phyloP scores from a whole-genome alignment of 2,113 vertebrate genomes.

The Nerophis lumbriciformis region DNA sequence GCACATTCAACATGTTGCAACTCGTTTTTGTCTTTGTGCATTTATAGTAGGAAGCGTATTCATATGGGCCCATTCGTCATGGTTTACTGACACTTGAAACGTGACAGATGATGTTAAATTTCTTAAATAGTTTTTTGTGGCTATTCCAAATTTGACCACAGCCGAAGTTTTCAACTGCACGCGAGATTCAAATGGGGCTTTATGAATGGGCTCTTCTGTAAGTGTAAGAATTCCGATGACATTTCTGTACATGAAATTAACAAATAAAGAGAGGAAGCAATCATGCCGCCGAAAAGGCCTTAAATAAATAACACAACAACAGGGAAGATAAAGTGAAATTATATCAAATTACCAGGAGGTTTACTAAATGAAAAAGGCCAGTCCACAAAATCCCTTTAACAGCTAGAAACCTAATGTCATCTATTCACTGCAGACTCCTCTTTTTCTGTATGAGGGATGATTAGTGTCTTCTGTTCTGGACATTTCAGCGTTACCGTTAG shows the following conservation, averaged over 20 bases:
- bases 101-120: too few species aligned
- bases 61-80: too few species aligned
- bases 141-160: too few species aligned
- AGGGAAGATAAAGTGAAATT: constrained; percentile 31
- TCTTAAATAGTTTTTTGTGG: too few species aligned
- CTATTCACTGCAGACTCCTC: constrained; percentile 62
- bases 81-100: too few species aligned
- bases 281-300: constrained; percentile 50
- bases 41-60: too few species aligned
- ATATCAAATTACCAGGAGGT: constrained; percentile 41
- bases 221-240: constrained; percentile 14
- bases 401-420: constrained; percentile 50
- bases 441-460: constrained; percentile 28
- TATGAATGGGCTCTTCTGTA: too few species aligned
- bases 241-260: constrained; percentile 6
- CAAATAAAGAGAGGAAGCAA: constrained; percentile 29
- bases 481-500: constrained; percentile 49
- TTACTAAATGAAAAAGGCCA: constrained; percentile 49
- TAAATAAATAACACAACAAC: constrained; percentile 65
- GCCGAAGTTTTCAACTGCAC: too few species aligned
- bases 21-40: neutral
- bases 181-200: too few species aligned
- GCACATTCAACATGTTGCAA: constrained; percentile 25
- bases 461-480: constrained; percentile 33
- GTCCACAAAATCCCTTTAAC: constrained; percentile 68